phyloP scores from a whole-genome alignment of 2,888 invertebrate genomes.

The Crossocerus cetratus region DNA sequence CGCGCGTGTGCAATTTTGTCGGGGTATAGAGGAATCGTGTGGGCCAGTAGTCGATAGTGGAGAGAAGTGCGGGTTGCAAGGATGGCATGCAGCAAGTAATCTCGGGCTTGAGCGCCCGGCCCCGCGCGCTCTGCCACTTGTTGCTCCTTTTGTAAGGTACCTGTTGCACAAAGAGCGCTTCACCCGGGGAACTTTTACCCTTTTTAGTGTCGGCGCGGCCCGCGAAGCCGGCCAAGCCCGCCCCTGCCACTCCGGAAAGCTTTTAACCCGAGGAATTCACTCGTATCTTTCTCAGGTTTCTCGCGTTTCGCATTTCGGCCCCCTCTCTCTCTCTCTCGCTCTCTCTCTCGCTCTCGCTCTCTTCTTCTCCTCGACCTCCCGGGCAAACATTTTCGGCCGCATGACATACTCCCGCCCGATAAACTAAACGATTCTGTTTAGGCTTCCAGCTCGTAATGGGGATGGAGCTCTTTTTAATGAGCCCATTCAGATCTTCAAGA shows the following conservation, averaged over 20 bases:
- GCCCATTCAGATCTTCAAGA: constrained; percentile 34
- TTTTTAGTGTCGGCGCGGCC: neutral
- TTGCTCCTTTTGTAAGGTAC: constrained; percentile 61
- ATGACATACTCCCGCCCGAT: neutral
- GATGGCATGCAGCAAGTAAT: constrained; percentile 13
- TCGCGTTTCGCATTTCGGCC: constrained; percentile 64
- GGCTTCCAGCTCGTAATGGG: constrained; percentile 20
- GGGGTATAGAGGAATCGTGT: constrained; percentile 6
- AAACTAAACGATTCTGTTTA: constrained; percentile 34
- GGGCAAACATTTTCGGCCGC: constrained; percentile 1
- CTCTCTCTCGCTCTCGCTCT: no score
- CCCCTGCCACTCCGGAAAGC: constrained; percentile 39
- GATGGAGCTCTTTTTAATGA: constrained; percentile 37
- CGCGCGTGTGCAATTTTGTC: constrained; percentile 16
- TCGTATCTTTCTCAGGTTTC: constrained; percentile 25
- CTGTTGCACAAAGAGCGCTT: constrained; percentile 61
- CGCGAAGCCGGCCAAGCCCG: constrained; percentile 22
- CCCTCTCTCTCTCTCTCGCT: no score
- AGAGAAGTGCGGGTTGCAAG: constrained; percentile 16
- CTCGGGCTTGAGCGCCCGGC: neutral
- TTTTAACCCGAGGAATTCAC: constrained; percentile 2
- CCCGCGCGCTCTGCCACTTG: constrained; percentile 52
- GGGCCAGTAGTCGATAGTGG: neutral
- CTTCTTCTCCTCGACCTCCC: neutral
- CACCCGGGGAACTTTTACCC: neutral